Evolutionary conservation across 2,113 vertebrate species (phyloP).

Genomic region (Pardalotus punctatus): DNA sequence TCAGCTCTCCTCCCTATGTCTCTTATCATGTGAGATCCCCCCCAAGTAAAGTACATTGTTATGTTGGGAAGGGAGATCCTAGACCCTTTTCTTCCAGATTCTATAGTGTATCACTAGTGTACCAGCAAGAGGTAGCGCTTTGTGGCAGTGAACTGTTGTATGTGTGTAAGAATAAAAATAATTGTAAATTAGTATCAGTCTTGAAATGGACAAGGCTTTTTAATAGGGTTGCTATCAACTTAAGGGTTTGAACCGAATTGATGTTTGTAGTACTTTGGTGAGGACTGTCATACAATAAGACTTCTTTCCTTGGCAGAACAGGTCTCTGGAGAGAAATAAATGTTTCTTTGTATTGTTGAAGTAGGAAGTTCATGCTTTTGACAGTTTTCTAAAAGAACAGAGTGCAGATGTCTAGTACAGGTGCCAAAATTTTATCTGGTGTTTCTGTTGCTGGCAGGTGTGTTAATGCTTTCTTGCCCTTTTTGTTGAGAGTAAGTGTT

Average conservation of each 20-base stretch:
- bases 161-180: neutral
- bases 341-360: neutral
- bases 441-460: neutral
- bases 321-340: neutral
- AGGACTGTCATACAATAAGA: neutral
- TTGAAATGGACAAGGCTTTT: neutral
- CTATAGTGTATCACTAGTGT: neutral
- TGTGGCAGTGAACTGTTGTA: neutral
- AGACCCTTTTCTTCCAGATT: neutral
- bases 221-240: neutral
- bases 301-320: neutral
- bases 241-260: neutral
- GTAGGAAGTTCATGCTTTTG: neutral
- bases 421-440: neutral
- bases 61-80: neutral
- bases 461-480: neutral
- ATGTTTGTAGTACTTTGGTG: neutral
- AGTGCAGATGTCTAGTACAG: neutral
- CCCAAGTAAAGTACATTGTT: neutral
- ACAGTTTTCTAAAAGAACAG: neutral
- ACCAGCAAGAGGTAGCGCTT: neutral
- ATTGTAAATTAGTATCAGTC: neutral
- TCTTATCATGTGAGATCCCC: neutral
- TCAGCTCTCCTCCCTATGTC: rapidly evolving
- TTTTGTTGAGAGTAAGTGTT: neutral